Evolutionary conservation across 1,140 invertebrate genomes (phyloP).

Genomic region (Diorhabda sublineata): DNA sequence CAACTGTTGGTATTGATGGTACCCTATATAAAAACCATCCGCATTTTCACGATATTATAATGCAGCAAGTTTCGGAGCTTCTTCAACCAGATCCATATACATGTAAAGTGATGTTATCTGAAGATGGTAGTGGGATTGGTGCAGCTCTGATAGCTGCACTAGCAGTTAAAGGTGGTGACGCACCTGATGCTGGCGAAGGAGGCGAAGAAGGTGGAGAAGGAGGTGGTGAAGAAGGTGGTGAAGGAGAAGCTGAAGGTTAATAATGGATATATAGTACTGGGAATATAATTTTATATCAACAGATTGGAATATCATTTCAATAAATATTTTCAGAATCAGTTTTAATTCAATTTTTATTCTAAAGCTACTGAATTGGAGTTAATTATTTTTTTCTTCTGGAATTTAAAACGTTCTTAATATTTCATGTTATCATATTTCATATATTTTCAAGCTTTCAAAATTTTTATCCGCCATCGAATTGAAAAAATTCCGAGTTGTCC

Average conservation of each 20-base stretch:
- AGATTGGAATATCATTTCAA: too few species aligned
- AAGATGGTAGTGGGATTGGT: constrained; percentile 96
- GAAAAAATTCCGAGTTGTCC: too few species aligned
- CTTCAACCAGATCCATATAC: constrained; percentile 58
- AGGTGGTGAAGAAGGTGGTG: background rate
- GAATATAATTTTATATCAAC: too few species aligned
- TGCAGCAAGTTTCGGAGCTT: constrained; percentile 81
- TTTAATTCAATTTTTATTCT: too few species aligned
- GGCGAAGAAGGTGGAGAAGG: background rate
- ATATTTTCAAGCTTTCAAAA: too few species aligned
- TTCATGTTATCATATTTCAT: too few species aligned
- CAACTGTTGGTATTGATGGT: constrained; percentile 96
- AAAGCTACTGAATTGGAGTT: too few species aligned
- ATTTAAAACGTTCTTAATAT: too few species aligned
- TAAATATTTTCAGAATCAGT: too few species aligned
- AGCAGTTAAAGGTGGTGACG: constrained; percentile 48
- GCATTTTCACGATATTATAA: constrained; percentile 94
- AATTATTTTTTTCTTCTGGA: too few species aligned
- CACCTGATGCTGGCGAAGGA: background rate
- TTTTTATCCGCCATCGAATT: too few species aligned
- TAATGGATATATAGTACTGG: too few species aligned
- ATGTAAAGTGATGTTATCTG: constrained; percentile 95
- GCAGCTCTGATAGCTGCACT: constrained; percentile 96
- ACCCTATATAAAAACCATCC: constrained; percentile 98
- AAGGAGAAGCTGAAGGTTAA: background rate